Evolutionary conservation across 2,797 vertebrate species (phyloP), one percentile per base, ranked within the genome.

Genomic region (Syndactyla subalaris): DNA sequence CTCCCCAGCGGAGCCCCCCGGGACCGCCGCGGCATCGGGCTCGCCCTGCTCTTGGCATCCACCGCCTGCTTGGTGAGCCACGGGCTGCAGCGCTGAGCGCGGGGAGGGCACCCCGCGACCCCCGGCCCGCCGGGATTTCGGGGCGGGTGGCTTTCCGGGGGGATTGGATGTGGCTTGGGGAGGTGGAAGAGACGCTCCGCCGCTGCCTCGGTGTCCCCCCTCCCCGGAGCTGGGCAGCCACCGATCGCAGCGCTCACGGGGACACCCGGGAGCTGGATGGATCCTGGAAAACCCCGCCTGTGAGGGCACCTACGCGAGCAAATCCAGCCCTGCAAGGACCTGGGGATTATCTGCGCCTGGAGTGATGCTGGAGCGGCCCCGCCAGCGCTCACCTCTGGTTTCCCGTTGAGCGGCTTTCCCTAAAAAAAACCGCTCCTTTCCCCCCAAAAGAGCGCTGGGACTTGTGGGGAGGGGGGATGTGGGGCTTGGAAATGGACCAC

Each of bases 171-270:
- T 41, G 82, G 36, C n/a, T 20, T n/a, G 83, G 86, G 66, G 58
- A 72, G 36, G 67, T 8, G 83, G 78, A 55, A 51, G 39, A 55
- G 71, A 66, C 8, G 48, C 61, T 81, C 54, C 3, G 22, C 2
- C 1, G 21, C 68, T 52, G 83, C 65, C 89, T 46, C 24, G 0
- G 61, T 52, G 86, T 48, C 48, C 57, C 34, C 49, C 26, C 32
- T 1, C 26, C 11, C 71, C 4, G 21, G 61, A 48, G 82, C 61
- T 12, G 67, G 51, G 77, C 67, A 9, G 12, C 48, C 48, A 49
- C 45, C 45, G 19, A 2, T 5, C 70, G 45, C 68, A 1, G 7
- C 0, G 36, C 41, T 38, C 1, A 0, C 0, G 29, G 39, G 73
- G 34, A 18, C 63, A 29, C 8, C 32, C 2, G 7, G 59, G 77